These are phyloP conservation scores for Pseudocheirus occidentalis DNA, from an alignment of 2,797 vertebrate genomes.

Conservation along the genomic window DNA sequence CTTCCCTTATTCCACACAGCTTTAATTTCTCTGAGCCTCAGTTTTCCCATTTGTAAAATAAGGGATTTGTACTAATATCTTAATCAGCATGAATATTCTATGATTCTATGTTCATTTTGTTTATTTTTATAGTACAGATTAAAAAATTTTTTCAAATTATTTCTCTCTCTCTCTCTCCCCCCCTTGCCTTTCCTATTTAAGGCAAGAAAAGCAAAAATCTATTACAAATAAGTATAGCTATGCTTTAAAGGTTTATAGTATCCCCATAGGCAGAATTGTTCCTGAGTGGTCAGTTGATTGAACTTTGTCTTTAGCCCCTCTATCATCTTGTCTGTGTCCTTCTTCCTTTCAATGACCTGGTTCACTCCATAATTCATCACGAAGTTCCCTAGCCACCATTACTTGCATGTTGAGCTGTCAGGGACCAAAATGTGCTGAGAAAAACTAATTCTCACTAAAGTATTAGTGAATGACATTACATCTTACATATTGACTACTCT, in stretches of 20 bases:
- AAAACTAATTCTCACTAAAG: neutral
- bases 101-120: neutral
- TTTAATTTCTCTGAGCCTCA: neutral
- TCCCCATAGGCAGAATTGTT: neutral
- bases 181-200: neutral
- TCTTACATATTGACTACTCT: neutral
- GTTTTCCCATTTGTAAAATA: constrained; percentile 7
- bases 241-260: neutral
- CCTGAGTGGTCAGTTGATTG: neutral
- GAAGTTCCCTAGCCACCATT: neutral
- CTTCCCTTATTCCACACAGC: neutral
- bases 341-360: neutral
- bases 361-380: neutral
- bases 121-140: neutral
- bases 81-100: neutral
- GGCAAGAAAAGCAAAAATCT: neutral
- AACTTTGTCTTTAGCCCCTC: neutral
- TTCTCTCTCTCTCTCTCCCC: too few relatives aligned
- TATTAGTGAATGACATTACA: neutral
- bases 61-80: neutral
- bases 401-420: neutral
- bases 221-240: neutral
- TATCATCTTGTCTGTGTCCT: neutral
- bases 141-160: neutral
- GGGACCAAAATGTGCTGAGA: neutral